Conservation (phyloP, 2,888 invertebrate genomes). For the Agrilus biguttatus region DNA sequence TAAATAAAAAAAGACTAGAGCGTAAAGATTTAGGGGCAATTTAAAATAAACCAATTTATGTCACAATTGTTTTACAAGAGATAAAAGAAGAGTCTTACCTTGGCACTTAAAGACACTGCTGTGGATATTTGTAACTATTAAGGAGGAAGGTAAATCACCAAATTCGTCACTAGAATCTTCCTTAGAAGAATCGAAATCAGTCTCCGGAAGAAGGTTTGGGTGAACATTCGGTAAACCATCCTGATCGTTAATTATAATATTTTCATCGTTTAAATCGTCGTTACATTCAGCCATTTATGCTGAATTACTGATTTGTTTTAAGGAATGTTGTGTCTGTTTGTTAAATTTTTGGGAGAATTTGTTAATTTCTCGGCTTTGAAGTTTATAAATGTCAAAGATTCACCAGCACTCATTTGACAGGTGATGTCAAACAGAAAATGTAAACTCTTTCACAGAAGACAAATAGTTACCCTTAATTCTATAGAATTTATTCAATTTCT, state of each 20-base stretch:
- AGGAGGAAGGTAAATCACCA: constrained; percentile 74
- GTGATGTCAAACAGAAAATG: too few species aligned
- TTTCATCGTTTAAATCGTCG: constrained; percentile 37
- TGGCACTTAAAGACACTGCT: constrained; percentile 55
- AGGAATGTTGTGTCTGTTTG: too few species aligned
- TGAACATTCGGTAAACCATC: constrained; percentile 77
- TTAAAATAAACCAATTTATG: not conserved
- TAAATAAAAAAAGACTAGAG: not conserved
- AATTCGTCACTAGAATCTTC: constrained; percentile 53
- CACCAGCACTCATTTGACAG: too few species aligned
- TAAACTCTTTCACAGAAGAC: too few species aligned
- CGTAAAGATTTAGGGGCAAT: not conserved
- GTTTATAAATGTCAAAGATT: too few species aligned
- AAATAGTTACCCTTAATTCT: too few species aligned
- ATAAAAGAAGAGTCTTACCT: constrained; percentile 15
- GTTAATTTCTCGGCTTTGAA: too few species aligned
- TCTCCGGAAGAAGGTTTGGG: constrained; percentile 59
- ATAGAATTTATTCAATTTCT: too few species aligned
- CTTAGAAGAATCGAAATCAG: constrained; percentile 50
- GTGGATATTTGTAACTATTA: constrained; percentile 81
- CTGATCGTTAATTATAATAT: constrained; percentile 72
- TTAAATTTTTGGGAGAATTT: too few species aligned
- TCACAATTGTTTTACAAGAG: not conserved
- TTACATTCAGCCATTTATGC: constrained; percentile 21
- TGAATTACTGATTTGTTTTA: not conserved